Conservation (phyloP, 2,888 invertebrate genomes). For the Eutolmus rufibarbis region DNA sequence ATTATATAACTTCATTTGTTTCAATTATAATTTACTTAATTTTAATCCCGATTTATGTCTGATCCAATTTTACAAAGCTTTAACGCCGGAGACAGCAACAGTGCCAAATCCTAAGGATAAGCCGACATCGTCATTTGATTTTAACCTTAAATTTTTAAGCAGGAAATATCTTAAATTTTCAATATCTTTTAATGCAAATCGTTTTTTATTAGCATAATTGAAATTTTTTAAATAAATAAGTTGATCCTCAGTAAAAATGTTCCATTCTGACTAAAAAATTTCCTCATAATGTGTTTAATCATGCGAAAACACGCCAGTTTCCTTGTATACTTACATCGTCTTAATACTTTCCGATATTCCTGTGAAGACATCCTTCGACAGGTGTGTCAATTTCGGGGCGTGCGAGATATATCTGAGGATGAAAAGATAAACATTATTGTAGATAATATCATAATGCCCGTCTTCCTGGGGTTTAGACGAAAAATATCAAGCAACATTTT, state of each 20-base stretch:
- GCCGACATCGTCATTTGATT: too few species aligned
- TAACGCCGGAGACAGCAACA: too few species aligned
- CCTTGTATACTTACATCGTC: conserved; percentile 66
- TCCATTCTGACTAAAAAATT: neutral
- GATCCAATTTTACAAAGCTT: too few species aligned
- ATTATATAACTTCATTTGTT: too few species aligned
- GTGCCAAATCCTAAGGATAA: too few species aligned
- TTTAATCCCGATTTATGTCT: too few species aligned
- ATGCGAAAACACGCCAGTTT: neutral
- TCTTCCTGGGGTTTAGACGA: neutral
- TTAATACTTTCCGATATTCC: conserved; percentile 63
- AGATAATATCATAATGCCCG: conserved; percentile 21
- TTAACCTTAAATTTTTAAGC: neutral
- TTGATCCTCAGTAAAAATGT: neutral
- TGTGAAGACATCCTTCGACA: conserved; percentile 59
- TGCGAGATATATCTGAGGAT: conserved; percentile 71
- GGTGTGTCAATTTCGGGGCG: conserved; percentile 68
- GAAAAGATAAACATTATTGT: conserved; percentile 16
- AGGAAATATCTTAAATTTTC: neutral
- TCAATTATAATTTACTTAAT: too few species aligned
- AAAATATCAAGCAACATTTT: neutral
- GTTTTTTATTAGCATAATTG: neutral
- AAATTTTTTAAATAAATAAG: neutral
- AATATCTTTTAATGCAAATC: too few species aligned
- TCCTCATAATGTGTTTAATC: neutral